phyloP scores from a whole-genome alignment of 2,797 vertebrate genomes.

The Acomys russatus region DNA sequence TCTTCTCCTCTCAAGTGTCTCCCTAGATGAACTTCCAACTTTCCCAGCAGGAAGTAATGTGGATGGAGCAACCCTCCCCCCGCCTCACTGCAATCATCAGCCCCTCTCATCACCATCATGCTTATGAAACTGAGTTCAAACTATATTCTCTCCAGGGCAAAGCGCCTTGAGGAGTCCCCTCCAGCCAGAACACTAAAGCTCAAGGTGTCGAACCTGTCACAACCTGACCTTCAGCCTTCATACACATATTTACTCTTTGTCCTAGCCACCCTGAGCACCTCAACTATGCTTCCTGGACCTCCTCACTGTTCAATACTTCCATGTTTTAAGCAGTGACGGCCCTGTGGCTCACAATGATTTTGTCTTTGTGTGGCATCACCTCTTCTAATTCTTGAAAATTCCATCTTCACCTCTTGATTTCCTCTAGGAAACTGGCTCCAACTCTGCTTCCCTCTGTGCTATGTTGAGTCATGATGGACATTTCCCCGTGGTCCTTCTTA shows the following conservation, averaged over 20 bases:
- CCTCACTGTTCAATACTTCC: background rate
- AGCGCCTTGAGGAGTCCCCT: background rate
- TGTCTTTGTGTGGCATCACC: background rate
- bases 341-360: background rate
- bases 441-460: background rate
- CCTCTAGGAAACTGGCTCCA: background rate
- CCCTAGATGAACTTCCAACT: background rate
- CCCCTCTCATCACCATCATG: no score
- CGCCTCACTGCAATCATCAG: no score
- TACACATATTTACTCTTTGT: accelerated
- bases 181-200: background rate
- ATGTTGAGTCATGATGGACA: background rate
- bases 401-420: background rate
- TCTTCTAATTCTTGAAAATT: background rate
- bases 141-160: accelerated
- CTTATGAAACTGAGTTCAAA: background rate
- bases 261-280: background rate
- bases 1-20: background rate
- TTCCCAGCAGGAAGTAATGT: background rate
- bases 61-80: background rate
- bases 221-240: background rate
- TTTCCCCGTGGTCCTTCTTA: background rate
- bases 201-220: background rate
- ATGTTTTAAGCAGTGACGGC: background rate
- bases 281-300: background rate